These are phyloP conservation scores for Dynastes tityus DNA, from an alignment of 2,888 invertebrate genomes.

Conservation along the genomic window DNA sequence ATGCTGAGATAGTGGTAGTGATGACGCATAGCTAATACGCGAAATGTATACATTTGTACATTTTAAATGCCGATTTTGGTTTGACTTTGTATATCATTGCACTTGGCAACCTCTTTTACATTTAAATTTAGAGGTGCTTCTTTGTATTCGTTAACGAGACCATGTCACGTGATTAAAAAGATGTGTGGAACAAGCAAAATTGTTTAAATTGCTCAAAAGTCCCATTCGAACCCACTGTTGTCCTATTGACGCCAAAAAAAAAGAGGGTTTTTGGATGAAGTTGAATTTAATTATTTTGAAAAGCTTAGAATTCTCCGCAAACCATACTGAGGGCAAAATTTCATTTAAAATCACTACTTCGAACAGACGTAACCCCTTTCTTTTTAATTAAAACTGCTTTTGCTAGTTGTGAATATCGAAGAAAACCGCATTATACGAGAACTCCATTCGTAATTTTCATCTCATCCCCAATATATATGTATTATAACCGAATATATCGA, in stretches of 20 bases:
- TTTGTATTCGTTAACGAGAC: no score
- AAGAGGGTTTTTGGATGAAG: neutral
- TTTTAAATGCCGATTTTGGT: no score
- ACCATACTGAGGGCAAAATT: neutral
- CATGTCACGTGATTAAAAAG: no score
- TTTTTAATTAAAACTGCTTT: conserved; percentile 32
- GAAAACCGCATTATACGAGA: conserved; percentile 7
- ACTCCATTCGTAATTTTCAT: neutral
- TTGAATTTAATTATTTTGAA: conserved; percentile 29
- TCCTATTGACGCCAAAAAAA: neutral
- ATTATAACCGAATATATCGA: neutral
- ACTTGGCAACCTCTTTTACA: no score
- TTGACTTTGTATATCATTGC: no score
- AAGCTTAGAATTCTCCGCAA: conserved; percentile 4
- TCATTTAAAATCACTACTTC: conserved; percentile 16
- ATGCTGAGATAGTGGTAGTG: no score
- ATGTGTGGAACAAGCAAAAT: neutral
- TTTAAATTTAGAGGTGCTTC: no score
- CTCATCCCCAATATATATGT: neutral
- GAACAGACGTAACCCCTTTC: neutral
- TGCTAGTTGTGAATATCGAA: conserved; percentile 18
- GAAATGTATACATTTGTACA: no score
- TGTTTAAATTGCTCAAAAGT: neutral
- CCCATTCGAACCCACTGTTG: neutral
- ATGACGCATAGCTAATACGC: no score